Conservation (phyloP, 2,113 vertebrate species). For the Mystacornis crossleyi region DNA sequence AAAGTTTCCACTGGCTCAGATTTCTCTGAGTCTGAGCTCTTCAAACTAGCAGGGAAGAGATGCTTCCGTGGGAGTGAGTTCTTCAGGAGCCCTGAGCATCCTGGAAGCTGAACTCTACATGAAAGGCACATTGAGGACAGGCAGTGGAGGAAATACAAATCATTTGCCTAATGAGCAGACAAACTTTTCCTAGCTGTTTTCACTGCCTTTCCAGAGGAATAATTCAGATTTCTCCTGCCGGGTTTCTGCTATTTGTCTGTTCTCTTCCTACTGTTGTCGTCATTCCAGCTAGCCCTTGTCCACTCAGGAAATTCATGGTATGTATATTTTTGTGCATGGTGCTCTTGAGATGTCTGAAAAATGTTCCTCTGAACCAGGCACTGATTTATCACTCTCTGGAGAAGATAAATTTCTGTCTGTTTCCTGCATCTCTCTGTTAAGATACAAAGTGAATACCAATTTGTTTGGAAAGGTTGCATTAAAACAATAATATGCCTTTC, state of each 20-base stretch:
- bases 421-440: neutral
- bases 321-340: slow-evolving; percentile 41
- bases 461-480: slow-evolving; percentile 2
- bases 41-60: neutral
- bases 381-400: slow-evolving; percentile 56
- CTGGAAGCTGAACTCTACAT: neutral
- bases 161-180: neutral
- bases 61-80: neutral
- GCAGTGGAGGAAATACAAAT: neutral
- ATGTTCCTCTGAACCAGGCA: slow-evolving; percentile 51
- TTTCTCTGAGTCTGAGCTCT: neutral
- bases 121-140: neutral
- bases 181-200: neutral
- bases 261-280: neutral
- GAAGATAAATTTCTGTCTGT: slow-evolving; percentile 60
- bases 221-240: slow-evolving; percentile 17
- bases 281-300: slow-evolving; percentile 53
- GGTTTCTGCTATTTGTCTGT: neutral
- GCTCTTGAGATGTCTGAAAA: slow-evolving; percentile 68
- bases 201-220: neutral
- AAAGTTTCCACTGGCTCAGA: neutral
- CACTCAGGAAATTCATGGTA: slow-evolving; percentile 53
- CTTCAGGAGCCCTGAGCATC: neutral
- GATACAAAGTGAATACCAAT: slow-evolving; percentile 50
- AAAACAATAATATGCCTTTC: neutral